phyloP scores from a whole-genome alignment of 2,113 vertebrate genomes.

The Deroptyus accipitrinus region DNA sequence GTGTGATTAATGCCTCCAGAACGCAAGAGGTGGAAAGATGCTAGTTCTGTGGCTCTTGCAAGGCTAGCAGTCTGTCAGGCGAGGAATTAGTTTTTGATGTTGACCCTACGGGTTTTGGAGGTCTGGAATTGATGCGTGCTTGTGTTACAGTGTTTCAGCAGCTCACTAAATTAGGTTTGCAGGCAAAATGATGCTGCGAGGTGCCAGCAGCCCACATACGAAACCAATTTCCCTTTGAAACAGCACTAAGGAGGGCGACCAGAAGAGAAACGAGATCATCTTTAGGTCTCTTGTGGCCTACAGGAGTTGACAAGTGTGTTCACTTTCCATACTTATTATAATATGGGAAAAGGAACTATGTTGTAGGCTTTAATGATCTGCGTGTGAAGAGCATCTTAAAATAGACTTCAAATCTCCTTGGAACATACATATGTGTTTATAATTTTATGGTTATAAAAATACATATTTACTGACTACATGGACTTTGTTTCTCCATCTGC shows the following conservation, averaged over 20 bases:
- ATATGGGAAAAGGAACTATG: constrained; percentile 9
- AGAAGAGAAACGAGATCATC: constrained; percentile 55
- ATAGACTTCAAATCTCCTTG: constrained; percentile 33
- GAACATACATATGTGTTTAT: constrained; percentile 58
- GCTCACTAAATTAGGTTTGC: constrained; percentile 59
- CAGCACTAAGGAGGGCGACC: constrained; percentile 6
- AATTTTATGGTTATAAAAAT: constrained; percentile 54
- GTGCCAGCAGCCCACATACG: constrained; percentile 50
- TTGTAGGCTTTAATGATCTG: constrained; percentile 26
- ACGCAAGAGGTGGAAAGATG: constrained; percentile 33
- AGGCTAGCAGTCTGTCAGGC: constrained; percentile 41
- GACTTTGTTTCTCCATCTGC: constrained; percentile 55
- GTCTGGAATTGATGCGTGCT: constrained; percentile 49
- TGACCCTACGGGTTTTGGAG: constrained; percentile 24
- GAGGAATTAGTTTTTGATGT: not conserved
- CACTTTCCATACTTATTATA: constrained; percentile 36
- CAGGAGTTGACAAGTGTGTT: constrained; percentile 14
- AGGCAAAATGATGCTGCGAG: constrained; percentile 15
- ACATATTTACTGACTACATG: constrained; percentile 57
- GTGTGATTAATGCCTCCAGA: constrained; percentile 59
- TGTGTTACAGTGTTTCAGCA: constrained; percentile 30
- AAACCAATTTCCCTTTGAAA: constrained; percentile 62
- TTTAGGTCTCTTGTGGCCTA: constrained; percentile 32
- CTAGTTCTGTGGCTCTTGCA: constrained; percentile 32
- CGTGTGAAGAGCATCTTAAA: constrained; percentile 42